Evolutionary conservation across 2,888 invertebrate genomes (phyloP), one percentile per base, ranked within the genome.

Genomic region (Ormyrus pomaceus): DNA sequence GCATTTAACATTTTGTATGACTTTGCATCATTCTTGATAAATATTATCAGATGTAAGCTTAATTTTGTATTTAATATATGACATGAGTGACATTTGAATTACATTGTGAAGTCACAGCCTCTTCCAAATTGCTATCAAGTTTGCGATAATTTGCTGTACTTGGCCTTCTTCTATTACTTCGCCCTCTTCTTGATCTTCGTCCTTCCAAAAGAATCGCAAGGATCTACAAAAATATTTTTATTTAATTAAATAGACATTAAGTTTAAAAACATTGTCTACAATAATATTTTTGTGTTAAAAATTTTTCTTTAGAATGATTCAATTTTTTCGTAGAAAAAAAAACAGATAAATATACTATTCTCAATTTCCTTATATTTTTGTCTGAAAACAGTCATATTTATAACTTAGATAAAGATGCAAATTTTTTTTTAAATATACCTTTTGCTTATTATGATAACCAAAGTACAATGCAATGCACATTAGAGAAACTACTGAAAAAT

Each of bases 61-160:
- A 34, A 34, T 34, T 34, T 34, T 34, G 0, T 34, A 34, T 9
- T 92, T 89, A 93, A 89, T 93, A 93, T 88, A 93, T 93, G 76
- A 93, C 92, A 87, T 93, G 91, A 56, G 92, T 92, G 56, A 92
- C 90, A 82, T 92, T 92, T 83, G 92, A 92, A 83, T 91, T 92
- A 84, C 92, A 92, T 56, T 92, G 91, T 0, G 94, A 94, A 5
- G 93, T 93, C 61, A 94, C 93, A 55, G 94, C 94, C 89, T 94
- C 94, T 89, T 94, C 94, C 80, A 94, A 90, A 85, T 93, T 94
- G 83, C 93, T 93, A 86, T 94, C 94, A 77, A 95, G 91, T 87
- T 94, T 94, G 76, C 93, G 92, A 86, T 94, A 94, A 85, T 92
- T 93, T 0, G 94, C 93, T 3, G 94, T 93, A 85, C 93, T 93